These are phyloP conservation scores for Okapia johnstoni DNA, from an alignment of 2,113 vertebrate genomes.

Conservation along the genomic window DNA sequence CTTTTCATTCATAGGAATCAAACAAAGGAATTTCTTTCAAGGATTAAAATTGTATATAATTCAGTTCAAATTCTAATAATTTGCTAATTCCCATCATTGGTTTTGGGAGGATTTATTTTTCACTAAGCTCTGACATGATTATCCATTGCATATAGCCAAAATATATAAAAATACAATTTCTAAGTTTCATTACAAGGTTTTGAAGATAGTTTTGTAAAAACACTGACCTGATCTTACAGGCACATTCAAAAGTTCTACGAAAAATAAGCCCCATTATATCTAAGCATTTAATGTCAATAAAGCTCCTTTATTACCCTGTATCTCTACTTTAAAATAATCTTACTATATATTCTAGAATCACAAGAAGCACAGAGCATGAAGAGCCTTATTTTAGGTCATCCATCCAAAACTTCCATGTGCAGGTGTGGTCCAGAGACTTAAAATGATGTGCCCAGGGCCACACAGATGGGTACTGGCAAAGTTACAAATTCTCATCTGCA, in stretches of 20 bases:
- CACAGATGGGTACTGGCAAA: not conserved
- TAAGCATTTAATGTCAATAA: not conserved
- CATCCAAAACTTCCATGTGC: not conserved
- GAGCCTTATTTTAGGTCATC: not conserved
- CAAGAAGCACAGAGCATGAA: not conserved
- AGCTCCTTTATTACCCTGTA: not conserved
- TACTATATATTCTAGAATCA: not conserved
- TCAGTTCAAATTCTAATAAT: not conserved
- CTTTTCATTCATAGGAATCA: constrained; percentile 8
- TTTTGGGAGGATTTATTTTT: not conserved
- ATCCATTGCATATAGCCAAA: not conserved
- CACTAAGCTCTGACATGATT: not conserved
- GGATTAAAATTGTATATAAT: not conserved
- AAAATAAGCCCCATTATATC: not conserved
- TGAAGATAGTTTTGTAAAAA: not conserved
- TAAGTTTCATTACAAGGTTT: not conserved
- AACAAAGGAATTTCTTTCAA: not conserved
- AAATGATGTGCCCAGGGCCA: not conserved
- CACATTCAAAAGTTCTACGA: not conserved
- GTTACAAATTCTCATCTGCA: not conserved
- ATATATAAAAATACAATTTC: not conserved
- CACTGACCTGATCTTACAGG: not conserved
- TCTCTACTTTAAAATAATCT: not conserved
- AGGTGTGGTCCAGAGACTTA: not conserved
- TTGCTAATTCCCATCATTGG: not conserved